These are phyloP conservation scores for Drosophila fuyamai DNA, from an alignment of 1,140 invertebrate species.

Conservation along the genomic window DNA sequence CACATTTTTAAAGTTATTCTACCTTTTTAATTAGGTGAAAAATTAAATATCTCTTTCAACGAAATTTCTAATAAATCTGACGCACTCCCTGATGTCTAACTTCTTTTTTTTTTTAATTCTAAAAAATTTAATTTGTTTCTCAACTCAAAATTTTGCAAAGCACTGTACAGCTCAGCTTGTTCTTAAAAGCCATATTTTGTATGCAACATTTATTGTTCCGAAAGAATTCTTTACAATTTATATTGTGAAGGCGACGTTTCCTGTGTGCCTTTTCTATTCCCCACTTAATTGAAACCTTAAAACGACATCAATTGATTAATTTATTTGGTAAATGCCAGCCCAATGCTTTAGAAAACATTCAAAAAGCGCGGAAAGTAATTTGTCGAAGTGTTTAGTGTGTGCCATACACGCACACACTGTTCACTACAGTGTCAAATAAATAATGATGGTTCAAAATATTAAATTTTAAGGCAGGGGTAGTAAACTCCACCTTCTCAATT, in stretches of 20 bases:
- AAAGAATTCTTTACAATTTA: slow-evolving; percentile 32
- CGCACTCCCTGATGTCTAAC: too few relatives aligned
- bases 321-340: slow-evolving; percentile 17
- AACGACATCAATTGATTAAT: slow-evolving; percentile 36
- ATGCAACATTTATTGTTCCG: neutral
- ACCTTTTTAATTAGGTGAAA: too few relatives aligned
- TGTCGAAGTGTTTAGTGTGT: slow-evolving; percentile 21
- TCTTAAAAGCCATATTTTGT: neutral
- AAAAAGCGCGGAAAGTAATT: slow-evolving; percentile 20
- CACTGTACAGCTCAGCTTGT: too few relatives aligned
- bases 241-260: slow-evolving; percentile 3
- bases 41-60: too few relatives aligned
- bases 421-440: slow-evolving; percentile 12
- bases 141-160: neutral
- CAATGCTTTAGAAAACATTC: slow-evolving; percentile 9
- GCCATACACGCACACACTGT: slow-evolving; percentile 4
- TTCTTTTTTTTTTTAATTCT: too few relatives aligned
- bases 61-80: too few relatives aligned
- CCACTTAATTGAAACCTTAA: slow-evolving; percentile 21
- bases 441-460: slow-evolving; percentile 15
- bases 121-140: neutral
- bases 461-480: neutral
- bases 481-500: too few relatives aligned
- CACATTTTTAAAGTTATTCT: neutral
- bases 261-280: slow-evolving; percentile 25